Evolutionary conservation across 2,797 vertebrate genomes (phyloP).

Genomic region (Alfaro cultratus): DNA sequence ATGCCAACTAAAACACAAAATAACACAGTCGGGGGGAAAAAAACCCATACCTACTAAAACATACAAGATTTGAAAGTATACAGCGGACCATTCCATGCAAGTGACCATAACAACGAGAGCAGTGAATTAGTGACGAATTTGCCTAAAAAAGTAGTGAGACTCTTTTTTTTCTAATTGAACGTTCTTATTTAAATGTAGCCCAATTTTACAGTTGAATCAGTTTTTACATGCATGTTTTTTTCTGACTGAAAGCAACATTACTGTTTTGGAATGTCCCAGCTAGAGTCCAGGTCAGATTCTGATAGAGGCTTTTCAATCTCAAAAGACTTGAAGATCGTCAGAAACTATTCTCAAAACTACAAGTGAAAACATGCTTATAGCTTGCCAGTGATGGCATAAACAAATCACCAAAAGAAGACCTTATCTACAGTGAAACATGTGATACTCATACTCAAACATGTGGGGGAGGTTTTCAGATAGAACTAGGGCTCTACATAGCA

Average conservation of each 20-base stretch:
- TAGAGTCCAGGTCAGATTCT: background rate
- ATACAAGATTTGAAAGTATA: background rate
- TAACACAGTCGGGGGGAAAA: background rate
- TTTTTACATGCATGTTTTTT: background rate
- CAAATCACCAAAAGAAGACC: background rate
- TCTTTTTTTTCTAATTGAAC: background rate
- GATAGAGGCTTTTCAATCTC: background rate
- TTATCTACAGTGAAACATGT: background rate
- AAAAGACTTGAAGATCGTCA: background rate
- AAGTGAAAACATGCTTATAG: background rate
- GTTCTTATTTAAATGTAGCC: background rate
- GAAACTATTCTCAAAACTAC: background rate
- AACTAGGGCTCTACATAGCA: background rate
- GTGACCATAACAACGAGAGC: background rate
- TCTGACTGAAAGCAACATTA: background rate
- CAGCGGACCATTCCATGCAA: background rate
- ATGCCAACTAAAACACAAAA: background rate
- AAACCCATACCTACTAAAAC: background rate
- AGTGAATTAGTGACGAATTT: background rate
- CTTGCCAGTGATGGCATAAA: background rate
- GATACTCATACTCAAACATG: no score
- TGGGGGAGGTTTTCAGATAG: background rate
- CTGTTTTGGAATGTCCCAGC: background rate
- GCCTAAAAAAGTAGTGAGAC: background rate
- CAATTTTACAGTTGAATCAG: background rate